Evolutionary conservation across 2,888 invertebrate genomes (phyloP), one percentile per base, ranked within the genome.

Genomic region (Lepas anatifera): DNA sequence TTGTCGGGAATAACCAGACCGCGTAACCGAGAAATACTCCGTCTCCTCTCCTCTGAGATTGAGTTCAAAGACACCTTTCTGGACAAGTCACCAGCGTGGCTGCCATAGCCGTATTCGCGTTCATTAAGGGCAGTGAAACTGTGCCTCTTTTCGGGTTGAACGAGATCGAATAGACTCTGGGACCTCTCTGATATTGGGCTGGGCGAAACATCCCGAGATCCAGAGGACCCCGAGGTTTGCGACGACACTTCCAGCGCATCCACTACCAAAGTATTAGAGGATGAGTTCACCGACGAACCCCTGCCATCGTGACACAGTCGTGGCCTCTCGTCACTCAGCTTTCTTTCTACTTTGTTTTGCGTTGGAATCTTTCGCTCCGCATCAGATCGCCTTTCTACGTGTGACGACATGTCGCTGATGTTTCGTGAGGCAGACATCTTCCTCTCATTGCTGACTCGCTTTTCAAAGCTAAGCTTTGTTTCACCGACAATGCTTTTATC

Each of bases 1-100:
- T 85, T 84, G 76, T 93, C 92, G 7, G 93, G 93, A 77, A 94
- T 94, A 43, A 92, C 89, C 75, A 94, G 81, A n/a, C 92, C 93
- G 77, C 92, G 85, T 71, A 94, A 80, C 80, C 92, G 93, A 3
- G 91, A 90, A 80, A 92, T 86, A 29, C 89, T 89, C 77, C 88
- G 88, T 74, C 88, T 86, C 70, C 92, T 84, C 78, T 92, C 90
- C 79, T 92, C 92, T 75, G 90, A 85, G 74, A 92, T 81, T 75
- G 87, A 87, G 76, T 87, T 88, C 76, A 90, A 83, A 72, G 88
- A 87, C 1, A 85, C 85, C 77, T 85, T 85, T 73, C 87, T 85
- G 13, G 74, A 72, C 74, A 66, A 22, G 18, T 22, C 32, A 4
- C 58, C 22, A 4, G 58, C 13, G 22, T 58, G 58, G 7, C 58